Base-by-base conservation (phyloP, 2,888 invertebrate species). In the Pemphredon lugubris region DNA sequence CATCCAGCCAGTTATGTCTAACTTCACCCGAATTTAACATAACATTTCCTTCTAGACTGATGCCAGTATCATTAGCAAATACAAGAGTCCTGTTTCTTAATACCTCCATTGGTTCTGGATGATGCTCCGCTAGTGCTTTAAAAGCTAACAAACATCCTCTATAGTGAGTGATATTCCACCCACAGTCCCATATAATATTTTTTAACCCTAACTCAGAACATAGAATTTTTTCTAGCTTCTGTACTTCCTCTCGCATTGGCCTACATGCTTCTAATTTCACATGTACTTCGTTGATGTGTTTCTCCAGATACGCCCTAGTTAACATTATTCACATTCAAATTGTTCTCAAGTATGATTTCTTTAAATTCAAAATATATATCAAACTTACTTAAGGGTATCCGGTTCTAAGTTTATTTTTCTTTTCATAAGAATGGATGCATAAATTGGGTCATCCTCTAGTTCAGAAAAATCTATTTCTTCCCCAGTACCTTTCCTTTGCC, bases 21-120 rank as follows among this genome's bases (percentile, higher is more conserved):
- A 98, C 98, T 92, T 98, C 98, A 34, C 96, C 97, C 78, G 96
- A 97, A 86, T 95, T 97, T 0, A 98, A 92, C 91, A 96, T 95
- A 6, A 98, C 94, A 83, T 96, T 95, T 0, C 98, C 98, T 84
- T 97, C 96, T 48, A 97, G 91, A 87, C 95, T 96, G 4, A 98
- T 95, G 11, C 98, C 98, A 2, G 97, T 97, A 83, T 96, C 96
- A 79, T 95, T 95, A 0, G 97, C 96, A 90, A 98, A 94, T 2
- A 96, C 95, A 64, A 98, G 91, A 18, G 93, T 94, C 77, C 96
- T 92, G 75, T 93, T 93, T 90, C 92, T 92, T 72, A 97, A 91
- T 79, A 93, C 92, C 50, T 90, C 86, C 93, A 96, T 94, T 67
- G 93, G 91, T 54, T 93, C 91, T 0, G 94, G 92, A 90, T 97